Evolutionary conservation across 2,888 invertebrate genomes (phyloP), one percentile per base, ranked within the genome.

Genomic region (Cerastis rubricosa): DNA sequence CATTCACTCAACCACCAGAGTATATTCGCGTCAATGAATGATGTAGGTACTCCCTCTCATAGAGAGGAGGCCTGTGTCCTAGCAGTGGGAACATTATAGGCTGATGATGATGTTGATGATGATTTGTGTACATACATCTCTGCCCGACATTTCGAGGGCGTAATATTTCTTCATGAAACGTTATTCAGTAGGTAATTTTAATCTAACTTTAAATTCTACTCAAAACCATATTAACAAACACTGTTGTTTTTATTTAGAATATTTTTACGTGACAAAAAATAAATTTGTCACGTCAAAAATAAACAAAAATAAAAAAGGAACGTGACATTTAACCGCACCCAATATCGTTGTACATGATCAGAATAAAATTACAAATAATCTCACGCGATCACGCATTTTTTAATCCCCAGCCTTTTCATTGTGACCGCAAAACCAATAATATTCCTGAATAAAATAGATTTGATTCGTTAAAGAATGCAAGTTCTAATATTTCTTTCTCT

Each of bases 351-450:
- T 49, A 49, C 63, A 57, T 63, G 67, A 74, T 68, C 43, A 35
- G 64, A 79, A 74, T 79, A 75, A 54, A n/a, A 67, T 76, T 70
- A 25, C 35, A 43, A 66, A 67, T 54, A 19, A 64, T 75, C 57
- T 66, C 59, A 70, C 54, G 40, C 59, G 14, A 70, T 78, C 65
- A 65, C 19, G 29, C 5, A 8, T 59, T 78, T 65, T 67, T n/a
- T 79, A 71, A 74, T 54, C 47, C 35, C 43, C 22, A 64, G 29
- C 9, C 9, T 49, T 74, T 59, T 67, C 57, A 73, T 80, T 76
- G 59, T 64, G 45, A 71, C 25, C 2, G 4, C 61, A 61, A 80
- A 74, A 49, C 25, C 57, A 84, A 72, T 81, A 72, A 64, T n/a
- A 47, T n/a, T 69, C 40, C 2, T 4, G 6, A 22, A 40, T 63